Evolutionary conservation across 2,888 invertebrate species (phyloP), one percentile per base, ranked within the genome.

Genomic region (Dioctria rufipes): DNA sequence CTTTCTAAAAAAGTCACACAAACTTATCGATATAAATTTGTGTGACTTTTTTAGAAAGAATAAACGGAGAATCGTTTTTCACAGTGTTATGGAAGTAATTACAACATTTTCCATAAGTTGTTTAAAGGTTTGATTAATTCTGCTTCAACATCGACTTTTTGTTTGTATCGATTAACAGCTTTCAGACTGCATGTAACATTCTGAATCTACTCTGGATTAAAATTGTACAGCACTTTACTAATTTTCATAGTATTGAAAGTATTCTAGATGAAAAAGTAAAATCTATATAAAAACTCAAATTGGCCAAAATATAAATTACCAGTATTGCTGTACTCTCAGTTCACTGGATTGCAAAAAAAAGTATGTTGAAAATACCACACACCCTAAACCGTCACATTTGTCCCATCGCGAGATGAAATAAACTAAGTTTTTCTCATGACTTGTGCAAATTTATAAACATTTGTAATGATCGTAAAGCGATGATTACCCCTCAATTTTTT

Each of bases 141-240:
- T 9, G 11, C 69, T 9, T 4, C 51, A 49, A 46, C 2, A 2
- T 2, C 9, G 6, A 39, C 9, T 4, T 49, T 25, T 8, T 69
- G 69, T 5, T 9, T 69, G 3, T 69, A 3, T n/a, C 69, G 46
- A 11, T 13, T 37, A 37, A 49, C 3, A n/a, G 69, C 49, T 9
- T 69, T 69, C 37, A 69, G 11, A 0, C 4, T 69, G 37, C 69
- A 69, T 11, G 69, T 49, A 42, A 49, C 51, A 67, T 67, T 67
- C 46, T 46, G 5, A 13, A 67, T 46, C 25, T 46, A 46, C 13
- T 67, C 67, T 13, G 67, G 67, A n/a, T 67, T 46, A 37, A 67
- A 67, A 13, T 67, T 4, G 46, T 13, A 43, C 3, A 9, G 1
- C 37, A 69, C 8, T 49, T 69, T 69, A 49, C 3, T 67, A 37